Evolutionary conservation across 2,113 vertebrate genomes (phyloP), one percentile per base, ranked within the genome.

Genomic region (Amazona vittata): DNA sequence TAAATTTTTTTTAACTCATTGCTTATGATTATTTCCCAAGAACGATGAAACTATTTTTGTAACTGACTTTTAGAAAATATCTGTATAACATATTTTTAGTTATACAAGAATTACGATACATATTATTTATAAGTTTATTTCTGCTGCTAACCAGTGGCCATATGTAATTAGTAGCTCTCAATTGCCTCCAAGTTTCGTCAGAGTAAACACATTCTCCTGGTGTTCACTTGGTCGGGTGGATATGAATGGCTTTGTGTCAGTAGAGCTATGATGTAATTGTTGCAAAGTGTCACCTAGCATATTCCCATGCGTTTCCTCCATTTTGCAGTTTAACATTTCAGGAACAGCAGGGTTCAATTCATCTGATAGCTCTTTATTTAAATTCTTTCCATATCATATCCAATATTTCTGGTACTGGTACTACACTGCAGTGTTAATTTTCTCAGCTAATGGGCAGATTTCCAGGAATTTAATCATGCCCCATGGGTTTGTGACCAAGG

Each of bases 401-500:
- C n/a, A 35, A 10, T 3, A 5, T 71, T 64, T 60, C 59, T 68
- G 24, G 10, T 44, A 33, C 37, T 67, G 47, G 11, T 20, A 10
- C 41, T 67, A 1, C 5, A 11, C 3, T 7, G 7, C 43, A 64
- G 29, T 17, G 18, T 19, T 25, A 31, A 0, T 80, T 35, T 62
- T 80, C 44, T 71, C 9, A 9, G 35, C n/a, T 52, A n/a, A 8
- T 28, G 52, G 69, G 33, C 41, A 64, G 47, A 47, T 84, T 82
- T 89, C 33, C 62, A 55, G 69, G 35, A 18, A 29, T 39, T 64
- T 35, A 11, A 20, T 50, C 22, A 29, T 7, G 20, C 4, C 6
- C 6, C 2, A 24, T 47, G 29, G 0, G 2, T 13, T 9, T 10
- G 26, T 62, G 41, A 50, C 64, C 39, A 9, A n/a, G 53, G 15